phyloP scores from a whole-genome alignment of 2,888 invertebrate genomes.

The Auanema sp. region DNA sequence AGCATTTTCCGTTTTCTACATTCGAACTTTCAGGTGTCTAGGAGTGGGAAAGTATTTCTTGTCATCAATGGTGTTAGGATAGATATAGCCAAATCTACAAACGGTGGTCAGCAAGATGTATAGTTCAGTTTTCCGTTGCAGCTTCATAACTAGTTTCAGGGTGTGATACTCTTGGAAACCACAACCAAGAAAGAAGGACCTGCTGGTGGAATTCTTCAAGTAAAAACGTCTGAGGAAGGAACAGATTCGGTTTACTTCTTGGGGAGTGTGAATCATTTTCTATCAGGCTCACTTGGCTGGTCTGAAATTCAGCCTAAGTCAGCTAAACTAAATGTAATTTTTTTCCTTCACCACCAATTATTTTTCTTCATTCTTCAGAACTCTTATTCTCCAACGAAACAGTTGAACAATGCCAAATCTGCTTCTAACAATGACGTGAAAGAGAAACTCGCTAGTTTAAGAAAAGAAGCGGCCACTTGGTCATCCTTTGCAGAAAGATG shows the following conservation, averaged over 20 bases:
- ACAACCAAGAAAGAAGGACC: too few relatives aligned
- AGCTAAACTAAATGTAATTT: too few relatives aligned
- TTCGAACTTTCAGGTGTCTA: too few relatives aligned
- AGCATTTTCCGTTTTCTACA: too few relatives aligned
- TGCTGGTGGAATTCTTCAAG: too few relatives aligned
- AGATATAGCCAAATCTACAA: not conserved
- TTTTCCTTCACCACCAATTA: too few relatives aligned
- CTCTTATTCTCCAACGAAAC: not conserved
- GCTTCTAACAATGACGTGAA: not conserved
- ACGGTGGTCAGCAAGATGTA: not conserved
- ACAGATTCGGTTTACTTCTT: conserved; percentile 17
- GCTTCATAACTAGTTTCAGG: too few relatives aligned
- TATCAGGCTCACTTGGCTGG: conserved; percentile 16
- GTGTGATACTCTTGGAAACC: too few relatives aligned
- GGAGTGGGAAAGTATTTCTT: not conserved
- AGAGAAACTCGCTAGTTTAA: conserved; percentile 2
- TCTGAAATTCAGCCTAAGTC: not conserved
- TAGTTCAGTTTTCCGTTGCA: too few relatives aligned
- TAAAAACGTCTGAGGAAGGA: not conserved
- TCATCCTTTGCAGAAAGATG: not conserved
- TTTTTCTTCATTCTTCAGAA: not conserved
- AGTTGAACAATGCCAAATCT: not conserved
- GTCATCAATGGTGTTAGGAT: not conserved
- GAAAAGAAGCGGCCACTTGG: conserved; percentile 5
- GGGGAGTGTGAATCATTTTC: conserved; percentile 14